Percentiles rank a stretch among this genome's conserved stretches.
These are phyloP conservation scores for Callaeas wilsoni DNA, from an alignment of 2,113 vertebrate genomes.

Conservation along the genomic window DNA sequence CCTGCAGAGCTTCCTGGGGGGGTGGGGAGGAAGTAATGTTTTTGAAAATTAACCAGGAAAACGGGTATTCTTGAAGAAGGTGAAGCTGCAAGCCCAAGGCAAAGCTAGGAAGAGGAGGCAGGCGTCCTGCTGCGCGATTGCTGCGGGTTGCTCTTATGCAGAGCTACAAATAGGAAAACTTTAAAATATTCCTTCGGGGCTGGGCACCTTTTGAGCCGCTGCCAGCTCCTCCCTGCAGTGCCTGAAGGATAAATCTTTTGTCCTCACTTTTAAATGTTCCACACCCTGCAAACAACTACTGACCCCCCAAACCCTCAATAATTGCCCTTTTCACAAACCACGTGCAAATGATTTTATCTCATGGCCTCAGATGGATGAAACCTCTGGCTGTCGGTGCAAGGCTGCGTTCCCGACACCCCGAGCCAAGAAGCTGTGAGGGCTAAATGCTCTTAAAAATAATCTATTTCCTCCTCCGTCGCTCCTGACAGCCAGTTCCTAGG, in stretches of 20 bases:
- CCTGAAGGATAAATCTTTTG: neutral
- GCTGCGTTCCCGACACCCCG: neutral
- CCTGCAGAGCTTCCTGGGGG: neutral
- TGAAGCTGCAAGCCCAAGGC: neutral
- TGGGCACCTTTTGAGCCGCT: neutral
- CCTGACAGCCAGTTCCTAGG: neutral
- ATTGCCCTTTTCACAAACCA: neutral
- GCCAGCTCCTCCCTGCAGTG: neutral
- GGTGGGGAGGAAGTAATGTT: rapidly evolving
- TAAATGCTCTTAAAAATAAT: neutral
- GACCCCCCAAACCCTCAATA: neutral
- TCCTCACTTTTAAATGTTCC: neutral
- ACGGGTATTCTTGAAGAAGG: neutral
- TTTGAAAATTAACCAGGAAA: neutral
- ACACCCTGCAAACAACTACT: neutral
- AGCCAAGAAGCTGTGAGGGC: neutral
- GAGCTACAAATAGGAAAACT: neutral
- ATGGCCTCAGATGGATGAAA: neutral
- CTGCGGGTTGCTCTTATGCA: neutral
- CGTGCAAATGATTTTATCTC: neutral
- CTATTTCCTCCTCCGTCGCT: neutral
- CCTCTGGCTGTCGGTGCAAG: neutral
- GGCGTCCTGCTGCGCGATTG: neutral
- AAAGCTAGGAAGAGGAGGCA: neutral
- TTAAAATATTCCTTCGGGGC: neutral